Evolutionary conservation across 2,113 vertebrate genomes (phyloP), one percentile per base, ranked within the genome.

Genomic region (Fregata magnificens): DNA sequence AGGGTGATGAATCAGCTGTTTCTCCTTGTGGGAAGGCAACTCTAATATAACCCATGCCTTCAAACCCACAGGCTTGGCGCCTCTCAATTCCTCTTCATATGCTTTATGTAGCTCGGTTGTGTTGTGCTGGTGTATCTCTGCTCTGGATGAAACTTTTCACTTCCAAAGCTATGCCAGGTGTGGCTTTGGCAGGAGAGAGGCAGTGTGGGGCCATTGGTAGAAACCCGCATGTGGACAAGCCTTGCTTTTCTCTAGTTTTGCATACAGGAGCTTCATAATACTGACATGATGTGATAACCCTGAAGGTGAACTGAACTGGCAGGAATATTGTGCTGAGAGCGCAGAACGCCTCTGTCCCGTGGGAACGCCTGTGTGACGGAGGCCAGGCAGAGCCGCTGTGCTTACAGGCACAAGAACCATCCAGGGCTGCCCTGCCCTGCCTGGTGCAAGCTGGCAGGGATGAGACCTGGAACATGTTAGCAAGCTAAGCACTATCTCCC

Each of bases 1-100:
- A 53, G 22, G 36, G 25, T 66, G 29, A 92, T 93, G 86, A 90
- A 83, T 90, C 76, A 86, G 24, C 42, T 77, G 16, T 69, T 90
- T 42, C 49, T 88, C 36, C 31, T 29, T 83, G 59, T 81, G 74
- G 45, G 79, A 82, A 86, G 62, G 38, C 42, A 81, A 24, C 22
- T 88, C 56, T 63, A 77, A 82, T 71, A 42, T 0, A 88, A 38
- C 28, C 42, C 47, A 16, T 50, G 24, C 52, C 47, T 91, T 84
- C 70, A 87, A 85, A 58, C 53, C 50, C 71, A 44, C 20, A 67
- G 52, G 49, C 44, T 15, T 25, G 56, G 31, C 87, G 56, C 63
- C 47, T 50, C 15, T 88, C 50, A 36, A 0, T 92, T 90, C 17
- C n/a, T 80, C 13, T 92, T 66, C 17, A 16, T 4, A 6, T 28